Evolutionary conservation across 2,888 invertebrate genomes (phyloP).

Genomic region (Pseudococcus jackbeardsleyi): DNA sequence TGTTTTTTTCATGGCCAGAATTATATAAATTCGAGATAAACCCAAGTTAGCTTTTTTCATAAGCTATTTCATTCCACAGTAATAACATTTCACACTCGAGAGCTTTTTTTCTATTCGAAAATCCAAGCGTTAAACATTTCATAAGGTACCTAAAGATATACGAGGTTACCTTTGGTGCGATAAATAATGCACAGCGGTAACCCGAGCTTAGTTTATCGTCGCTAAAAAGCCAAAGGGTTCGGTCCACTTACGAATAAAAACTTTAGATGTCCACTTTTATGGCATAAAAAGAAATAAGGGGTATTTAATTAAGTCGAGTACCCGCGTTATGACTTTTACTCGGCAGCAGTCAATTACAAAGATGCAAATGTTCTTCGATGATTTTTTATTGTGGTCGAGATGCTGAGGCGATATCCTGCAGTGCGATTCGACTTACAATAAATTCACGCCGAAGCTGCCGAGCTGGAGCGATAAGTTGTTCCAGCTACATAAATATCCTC

Average conservation of each 20-base stretch:
- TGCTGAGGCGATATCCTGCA: neutral
- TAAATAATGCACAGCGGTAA: conserved; percentile 10
- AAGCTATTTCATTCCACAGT: neutral
- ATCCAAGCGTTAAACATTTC: neutral
- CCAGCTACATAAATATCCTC: neutral
- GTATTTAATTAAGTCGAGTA: conserved; percentile 29
- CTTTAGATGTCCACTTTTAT: neutral
- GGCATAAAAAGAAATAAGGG: neutral
- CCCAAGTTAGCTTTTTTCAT: neutral
- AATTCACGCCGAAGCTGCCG: neutral
- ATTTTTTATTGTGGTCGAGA: conserved; percentile 22
- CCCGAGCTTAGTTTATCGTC: neutral
- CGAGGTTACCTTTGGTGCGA: neutral
- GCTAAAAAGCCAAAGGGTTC: neutral
- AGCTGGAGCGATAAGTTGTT: conserved; percentile 6
- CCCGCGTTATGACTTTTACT: neutral
- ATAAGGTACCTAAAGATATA: neutral
- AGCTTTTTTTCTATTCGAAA: neutral
- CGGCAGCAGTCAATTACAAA: conserved; percentile 35
- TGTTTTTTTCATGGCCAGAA: neutral
- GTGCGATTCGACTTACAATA: conserved; percentile 28
- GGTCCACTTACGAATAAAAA: neutral
- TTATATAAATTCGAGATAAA: neutral
- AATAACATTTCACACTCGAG: neutral
- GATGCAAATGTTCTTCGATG: conserved; percentile 23